A percentile compares a stretch with the other conserved stretches of the same genome.
Evolutionary conservation across 2,113 vertebrate genomes (phyloP).

Genomic region (Dryoscopus gambensis): DNA sequence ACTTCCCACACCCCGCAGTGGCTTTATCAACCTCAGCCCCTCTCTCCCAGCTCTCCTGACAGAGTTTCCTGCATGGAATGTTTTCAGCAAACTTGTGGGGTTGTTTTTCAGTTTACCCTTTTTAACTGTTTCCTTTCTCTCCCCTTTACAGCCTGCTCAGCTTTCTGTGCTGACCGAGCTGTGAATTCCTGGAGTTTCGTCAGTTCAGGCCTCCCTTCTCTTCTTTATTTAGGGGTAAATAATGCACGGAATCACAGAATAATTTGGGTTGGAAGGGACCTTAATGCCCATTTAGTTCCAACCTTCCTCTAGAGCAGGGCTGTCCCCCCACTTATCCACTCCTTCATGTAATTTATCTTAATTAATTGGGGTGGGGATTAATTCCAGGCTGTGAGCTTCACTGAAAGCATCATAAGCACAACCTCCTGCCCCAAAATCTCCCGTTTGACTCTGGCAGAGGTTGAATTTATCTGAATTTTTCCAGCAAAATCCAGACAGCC

Average conservation of each 20-base stretch:
- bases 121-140: not conserved
- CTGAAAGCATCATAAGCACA: not conserved
- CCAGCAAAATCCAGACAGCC: not conserved
- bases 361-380: not conserved
- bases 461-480: not conserved
- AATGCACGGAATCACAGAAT: not conserved
- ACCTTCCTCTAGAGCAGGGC: too few relatives aligned
- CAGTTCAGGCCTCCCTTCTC: not conserved
- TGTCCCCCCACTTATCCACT: not conserved
- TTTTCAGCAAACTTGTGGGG: not conserved
- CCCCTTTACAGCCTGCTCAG: not conserved
- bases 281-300: not conserved
- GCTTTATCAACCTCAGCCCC: not conserved
- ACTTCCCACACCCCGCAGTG: accelerated
- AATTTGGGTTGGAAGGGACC: not conserved
- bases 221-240: not conserved
- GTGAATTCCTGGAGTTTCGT: not conserved
- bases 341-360: not conserved
- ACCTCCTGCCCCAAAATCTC: not conserved
- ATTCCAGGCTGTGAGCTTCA: not conserved
- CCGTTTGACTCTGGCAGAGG: not conserved
- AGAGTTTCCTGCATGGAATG: not conserved
- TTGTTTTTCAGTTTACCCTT: not conserved
- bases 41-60: not conserved
- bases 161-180: not conserved